These are phyloP conservation scores for Scomber scombrus DNA, from an alignment of 2,113 vertebrate genomes.

Conservation along the genomic window DNA sequence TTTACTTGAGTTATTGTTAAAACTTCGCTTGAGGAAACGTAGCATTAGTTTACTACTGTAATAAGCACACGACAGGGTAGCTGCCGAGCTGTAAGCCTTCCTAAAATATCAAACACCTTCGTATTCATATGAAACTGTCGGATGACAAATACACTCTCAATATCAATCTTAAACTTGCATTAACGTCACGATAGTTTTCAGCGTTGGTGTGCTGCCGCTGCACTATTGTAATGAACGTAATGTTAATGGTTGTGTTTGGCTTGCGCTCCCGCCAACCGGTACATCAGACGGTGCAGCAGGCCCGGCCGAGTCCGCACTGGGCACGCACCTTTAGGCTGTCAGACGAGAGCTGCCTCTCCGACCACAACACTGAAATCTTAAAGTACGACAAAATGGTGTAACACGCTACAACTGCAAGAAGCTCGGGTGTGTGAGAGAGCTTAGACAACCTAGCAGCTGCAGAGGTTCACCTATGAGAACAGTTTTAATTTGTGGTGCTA, in stretches of 20 bases:
- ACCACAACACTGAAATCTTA: neutral
- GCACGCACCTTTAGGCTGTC: constrained; percentile 29
- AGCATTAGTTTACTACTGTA: neutral
- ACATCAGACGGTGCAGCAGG: constrained; percentile 36
- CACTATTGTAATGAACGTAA: neutral
- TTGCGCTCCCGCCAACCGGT: constrained; percentile 83
- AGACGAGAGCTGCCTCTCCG: neutral
- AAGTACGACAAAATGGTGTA: rapidly evolving
- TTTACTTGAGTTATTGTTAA: neutral
- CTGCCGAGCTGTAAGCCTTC: neutral
- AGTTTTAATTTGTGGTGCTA: constrained; percentile 25
- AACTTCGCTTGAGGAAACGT: neutral
- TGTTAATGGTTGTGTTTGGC: constrained; percentile 48
- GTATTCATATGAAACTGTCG: neutral
- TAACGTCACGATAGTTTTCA: neutral
- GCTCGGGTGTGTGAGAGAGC: too few species aligned
- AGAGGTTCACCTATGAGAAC: neutral
- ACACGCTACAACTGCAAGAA: rapidly evolving
- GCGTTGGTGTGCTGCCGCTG: neutral
- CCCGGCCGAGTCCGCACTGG: constrained; percentile 33
- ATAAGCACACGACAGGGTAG: neutral
- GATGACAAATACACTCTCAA: rapidly evolving
- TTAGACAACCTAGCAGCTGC: neutral
- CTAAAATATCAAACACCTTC: neutral
- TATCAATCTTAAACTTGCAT: neutral